A percentile compares a stretch with the other conserved stretches of the same genome.
Evolutionary conservation across 2,797 vertebrate species (phyloP).

Genomic region (Morus bassanus): DNA sequence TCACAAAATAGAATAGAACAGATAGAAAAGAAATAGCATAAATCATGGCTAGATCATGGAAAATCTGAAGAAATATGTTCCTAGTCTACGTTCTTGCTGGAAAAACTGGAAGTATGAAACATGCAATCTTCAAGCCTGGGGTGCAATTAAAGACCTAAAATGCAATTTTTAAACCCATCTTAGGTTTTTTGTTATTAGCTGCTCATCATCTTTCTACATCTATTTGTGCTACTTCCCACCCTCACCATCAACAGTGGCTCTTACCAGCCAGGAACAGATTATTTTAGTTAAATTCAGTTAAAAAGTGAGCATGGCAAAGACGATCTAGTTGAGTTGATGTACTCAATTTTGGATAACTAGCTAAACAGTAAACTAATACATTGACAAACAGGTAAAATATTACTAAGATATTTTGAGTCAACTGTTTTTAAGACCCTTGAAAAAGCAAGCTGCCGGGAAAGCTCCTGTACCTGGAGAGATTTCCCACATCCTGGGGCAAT

Average conservation of each 20-base stretch:
- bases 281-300: neutral
- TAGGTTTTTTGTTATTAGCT: neutral
- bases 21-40: neutral
- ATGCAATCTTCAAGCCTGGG: neutral
- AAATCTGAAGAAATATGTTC: neutral
- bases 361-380: neutral
- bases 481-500: neutral
- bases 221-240: neutral
- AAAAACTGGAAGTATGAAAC: neutral
- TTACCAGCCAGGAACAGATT: neutral
- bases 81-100: neutral
- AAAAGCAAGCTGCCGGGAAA: neutral
- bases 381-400: neutral
- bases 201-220: neutral
- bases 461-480: no score
- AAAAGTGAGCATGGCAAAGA: neutral
- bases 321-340: neutral
- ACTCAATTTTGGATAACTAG: neutral
- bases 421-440: neutral
- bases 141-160: neutral
- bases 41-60: neutral
- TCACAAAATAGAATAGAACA: neutral
- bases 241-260: neutral
- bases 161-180: neutral
- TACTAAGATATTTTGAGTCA: neutral